These are phyloP conservation scores for Pseudomugil gertrudae DNA, from an alignment of 2,797 vertebrate species.

Conservation along the genomic window DNA sequence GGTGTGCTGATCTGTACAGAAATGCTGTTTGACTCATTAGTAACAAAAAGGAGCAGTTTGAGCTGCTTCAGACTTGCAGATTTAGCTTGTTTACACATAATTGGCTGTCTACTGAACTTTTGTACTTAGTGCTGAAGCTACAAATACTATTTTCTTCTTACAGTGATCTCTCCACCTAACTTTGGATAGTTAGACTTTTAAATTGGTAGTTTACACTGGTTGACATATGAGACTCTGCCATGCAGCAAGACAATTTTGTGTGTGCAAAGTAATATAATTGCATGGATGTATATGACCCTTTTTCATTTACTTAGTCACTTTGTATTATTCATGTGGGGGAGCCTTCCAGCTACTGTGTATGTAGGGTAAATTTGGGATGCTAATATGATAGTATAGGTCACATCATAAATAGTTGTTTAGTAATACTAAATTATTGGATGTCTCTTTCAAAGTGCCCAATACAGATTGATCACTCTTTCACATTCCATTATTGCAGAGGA, in stretches of 20 bases:
- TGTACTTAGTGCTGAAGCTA: conserved; percentile 2
- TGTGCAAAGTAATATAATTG: conserved; percentile 40
- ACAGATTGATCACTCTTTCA: conserved; percentile 11
- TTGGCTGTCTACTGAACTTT: background rate
- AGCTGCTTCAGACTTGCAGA: conserved; percentile 8
- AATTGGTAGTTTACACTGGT: background rate
- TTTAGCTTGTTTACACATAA: conserved; percentile 11
- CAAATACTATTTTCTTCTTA: background rate
- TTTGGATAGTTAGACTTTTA: background rate
- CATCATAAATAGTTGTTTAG: conserved; percentile 30
- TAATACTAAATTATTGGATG: conserved; percentile 9
- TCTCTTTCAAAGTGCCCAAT: conserved; percentile 16
- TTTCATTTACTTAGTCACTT: conserved; percentile 20
- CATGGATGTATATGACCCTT: conserved; percentile 19
- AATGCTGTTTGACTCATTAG: conserved; percentile 42
- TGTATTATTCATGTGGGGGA: conserved; percentile 21
- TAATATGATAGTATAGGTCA: conserved; percentile 27
- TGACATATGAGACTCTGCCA: no score
- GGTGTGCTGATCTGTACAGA: conserved; percentile 38
- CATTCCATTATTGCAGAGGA: conserved; percentile 25
- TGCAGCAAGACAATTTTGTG: conserved; percentile 7
- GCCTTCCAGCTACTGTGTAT: conserved; percentile 12
- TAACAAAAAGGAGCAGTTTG: conserved; percentile 23
- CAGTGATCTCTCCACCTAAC: background rate
- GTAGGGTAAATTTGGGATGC: background rate